A percentile compares a stretch with the other conserved stretches of the same genome.
Evolutionary conservation across 2,113 vertebrate genomes (phyloP).

Genomic region (Elaphurus davidianus): DNA sequence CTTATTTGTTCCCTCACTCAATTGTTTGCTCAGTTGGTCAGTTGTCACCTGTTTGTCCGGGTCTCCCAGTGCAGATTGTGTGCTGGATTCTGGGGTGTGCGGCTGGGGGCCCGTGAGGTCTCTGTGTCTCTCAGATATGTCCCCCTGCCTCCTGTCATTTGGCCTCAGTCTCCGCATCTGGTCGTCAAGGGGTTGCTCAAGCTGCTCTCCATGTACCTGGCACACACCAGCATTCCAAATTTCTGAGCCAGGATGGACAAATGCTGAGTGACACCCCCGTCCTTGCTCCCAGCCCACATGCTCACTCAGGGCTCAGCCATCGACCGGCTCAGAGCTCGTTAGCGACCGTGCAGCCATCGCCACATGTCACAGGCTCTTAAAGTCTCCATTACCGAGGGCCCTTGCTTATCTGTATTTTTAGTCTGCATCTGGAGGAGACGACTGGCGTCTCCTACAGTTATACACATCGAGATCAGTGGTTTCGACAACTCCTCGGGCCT

Average conservation of each 20-base stretch:
- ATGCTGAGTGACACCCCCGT: slow-evolving; percentile 65
- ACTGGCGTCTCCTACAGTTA: slow-evolving; percentile 63
- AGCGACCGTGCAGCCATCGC: slow-evolving; percentile 35
- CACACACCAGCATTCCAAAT: slow-evolving; percentile 18
- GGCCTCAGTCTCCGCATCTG: slow-evolving; percentile 42
- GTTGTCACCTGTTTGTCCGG: neutral
- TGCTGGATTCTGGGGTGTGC: neutral
- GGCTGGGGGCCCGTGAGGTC: neutral
- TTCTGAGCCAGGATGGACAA: slow-evolving; percentile 59
- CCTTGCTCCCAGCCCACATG: slow-evolving; percentile 32
- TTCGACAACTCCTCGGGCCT: slow-evolving; percentile 63
- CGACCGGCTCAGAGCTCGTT: slow-evolving; percentile 63
- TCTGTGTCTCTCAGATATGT: neutral
- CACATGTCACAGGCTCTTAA: slow-evolving; percentile 77
- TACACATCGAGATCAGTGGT: slow-evolving; percentile 48
- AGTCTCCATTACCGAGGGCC: slow-evolving; percentile 73
- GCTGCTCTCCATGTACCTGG: slow-evolving; percentile 12
- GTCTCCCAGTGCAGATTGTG: neutral
- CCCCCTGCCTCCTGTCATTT: neutral
- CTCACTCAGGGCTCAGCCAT: slow-evolving; percentile 46
- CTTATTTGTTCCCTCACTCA: neutral
- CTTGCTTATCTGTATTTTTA: slow-evolving; percentile 69
- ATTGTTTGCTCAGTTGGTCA: neutral
- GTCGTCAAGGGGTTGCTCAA: neutral
- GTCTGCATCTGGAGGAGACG: slow-evolving; percentile 58